These are phyloP conservation scores for Hoplias malabaricus DNA, from an alignment of 2,113 vertebrate genomes.

Conservation along the genomic window DNA sequence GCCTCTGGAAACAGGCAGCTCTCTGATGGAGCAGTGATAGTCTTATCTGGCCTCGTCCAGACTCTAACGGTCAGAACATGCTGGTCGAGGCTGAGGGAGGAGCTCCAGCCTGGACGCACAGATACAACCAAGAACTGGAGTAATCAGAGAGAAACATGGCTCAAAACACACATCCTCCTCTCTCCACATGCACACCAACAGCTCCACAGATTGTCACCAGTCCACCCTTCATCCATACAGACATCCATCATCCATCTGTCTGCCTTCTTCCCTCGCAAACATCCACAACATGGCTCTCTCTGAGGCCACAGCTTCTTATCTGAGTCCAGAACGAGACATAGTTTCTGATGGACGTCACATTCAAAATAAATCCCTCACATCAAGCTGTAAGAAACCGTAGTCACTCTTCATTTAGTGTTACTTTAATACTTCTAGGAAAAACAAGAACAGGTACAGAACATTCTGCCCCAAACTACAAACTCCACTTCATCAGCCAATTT, in stretches of 20 bases:
- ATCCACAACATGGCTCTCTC: constrained; percentile 24
- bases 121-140: constrained; percentile 36
- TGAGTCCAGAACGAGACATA: background rate
- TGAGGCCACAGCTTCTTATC: constrained; percentile 46
- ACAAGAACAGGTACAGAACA: too few species aligned
- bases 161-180: constrained; percentile 11
- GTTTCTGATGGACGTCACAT: background rate
- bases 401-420: too few species aligned
- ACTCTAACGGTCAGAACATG: constrained; percentile 74
- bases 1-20: constrained; percentile 22
- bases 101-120: constrained; percentile 34
- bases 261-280: background rate
- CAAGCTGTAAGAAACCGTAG: background rate
- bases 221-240: background rate
- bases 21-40: constrained; percentile 72
- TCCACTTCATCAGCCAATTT: too few species aligned
- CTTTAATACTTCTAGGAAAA: too few species aligned
- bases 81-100: constrained; percentile 43
- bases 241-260: background rate
- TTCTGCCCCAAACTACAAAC: too few species aligned
- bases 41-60: constrained; percentile 76
- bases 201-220: constrained; percentile 40
- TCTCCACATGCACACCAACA: background rate
- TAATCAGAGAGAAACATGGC: constrained; percentile 51
- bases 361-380: constrained; percentile 34